Evolutionary conservation across 64 coral and sea anemone genomes (phyloP).

Genomic region (Anthopleura sola): DNA sequence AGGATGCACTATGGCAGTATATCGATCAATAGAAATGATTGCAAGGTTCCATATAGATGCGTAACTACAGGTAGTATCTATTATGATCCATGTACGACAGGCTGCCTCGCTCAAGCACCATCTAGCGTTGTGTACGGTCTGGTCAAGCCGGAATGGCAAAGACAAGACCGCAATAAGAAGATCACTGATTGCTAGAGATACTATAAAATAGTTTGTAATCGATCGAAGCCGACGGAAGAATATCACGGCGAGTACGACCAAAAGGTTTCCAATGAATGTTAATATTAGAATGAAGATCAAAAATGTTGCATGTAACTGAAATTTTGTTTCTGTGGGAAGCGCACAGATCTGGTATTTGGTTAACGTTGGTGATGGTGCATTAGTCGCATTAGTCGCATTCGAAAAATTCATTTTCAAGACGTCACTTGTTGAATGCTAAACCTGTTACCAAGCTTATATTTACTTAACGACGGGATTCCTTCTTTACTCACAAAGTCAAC

Average conservation of each 20-base stretch:
- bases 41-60: constrained; percentile 91
- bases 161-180: constrained; percentile 32
- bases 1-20: constrained; percentile 68
- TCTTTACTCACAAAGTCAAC: background rate
- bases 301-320: constrained; percentile 11
- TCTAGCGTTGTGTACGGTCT: constrained; percentile 52
- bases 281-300: constrained; percentile 30
- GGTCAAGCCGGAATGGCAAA: constrained; percentile 55
- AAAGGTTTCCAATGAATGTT: constrained; percentile 39
- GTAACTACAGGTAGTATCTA: constrained; percentile 52
- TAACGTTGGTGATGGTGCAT: background rate
- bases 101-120: constrained; percentile 56
- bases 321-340: background rate
- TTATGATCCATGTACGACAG: constrained; percentile 59
- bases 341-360: background rate
- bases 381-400: background rate
- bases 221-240: constrained; percentile 50
- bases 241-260: constrained; percentile 41
- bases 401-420: background rate
- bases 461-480: background rate
- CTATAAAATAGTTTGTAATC: constrained; percentile 50
- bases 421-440: background rate
- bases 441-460: background rate
- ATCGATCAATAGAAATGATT: constrained; percentile 85
- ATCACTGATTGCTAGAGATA: constrained; percentile 58